Base-by-base conservation (phyloP, 2,888 invertebrate genomes). In the Zygogramma bicolorata region DNA sequence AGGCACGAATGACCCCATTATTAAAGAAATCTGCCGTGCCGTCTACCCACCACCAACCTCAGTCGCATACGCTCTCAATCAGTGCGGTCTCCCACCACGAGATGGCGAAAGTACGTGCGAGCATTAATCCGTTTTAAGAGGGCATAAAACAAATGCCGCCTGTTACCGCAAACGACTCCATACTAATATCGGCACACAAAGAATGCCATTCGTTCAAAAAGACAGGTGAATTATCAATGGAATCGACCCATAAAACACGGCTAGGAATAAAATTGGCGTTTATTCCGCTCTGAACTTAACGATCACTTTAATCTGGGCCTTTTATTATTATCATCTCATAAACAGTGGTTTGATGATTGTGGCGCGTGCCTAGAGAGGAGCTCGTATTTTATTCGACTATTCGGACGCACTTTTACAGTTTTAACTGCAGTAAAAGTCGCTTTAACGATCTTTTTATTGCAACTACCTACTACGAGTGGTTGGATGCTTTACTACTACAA, bases 381-480 rank as follows among this genome's bases (percentile, higher is more conserved):
- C 80, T 83, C 83, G 84, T 85, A 84, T 85, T 85, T 85, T 85
- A 84, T 85, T 84, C 81, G 83, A 82, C 84, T 82, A 82, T 85
- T 83, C 78, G 84, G 85, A 86, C 86, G 86, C 86, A 86, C 85
- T 86, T 85, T 85, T 85, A 87, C 85, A 86, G 85, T 87, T 87
- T 86, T 85, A 87, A 87, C 84, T 86, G 86, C 85, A 84, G 84
- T 87, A 87, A 87, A 87, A 86, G 85, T 85, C 86, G 79, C 80
- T 87, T 87, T 87, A 86, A 87, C 85, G 86, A 83, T 82, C 82
- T 80, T 87, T 87, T 87, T 87, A 87, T 87, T 87, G 85, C 86
- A 84, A 86, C 86, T 85, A 85, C 83, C 85, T 85, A 84, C 83
- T 83, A 74, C 75, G 81, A 79, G 80, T 81, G 82, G 77, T 79